Evolutionary conservation across 2,888 invertebrate species (phyloP).

Genomic region (Drosophila paucipuncta): DNA sequence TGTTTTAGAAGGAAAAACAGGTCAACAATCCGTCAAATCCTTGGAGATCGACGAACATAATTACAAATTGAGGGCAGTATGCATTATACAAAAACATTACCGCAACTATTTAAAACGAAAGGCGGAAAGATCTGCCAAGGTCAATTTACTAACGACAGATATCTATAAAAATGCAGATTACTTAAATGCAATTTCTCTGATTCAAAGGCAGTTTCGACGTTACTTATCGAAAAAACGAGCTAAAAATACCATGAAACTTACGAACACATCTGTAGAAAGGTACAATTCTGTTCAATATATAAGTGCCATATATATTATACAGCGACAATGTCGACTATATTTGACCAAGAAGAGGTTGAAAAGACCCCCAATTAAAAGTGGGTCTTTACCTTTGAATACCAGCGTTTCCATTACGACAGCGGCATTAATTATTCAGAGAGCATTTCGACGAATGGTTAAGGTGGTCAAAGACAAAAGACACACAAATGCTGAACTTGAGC

Average conservation of each 20-base stretch:
- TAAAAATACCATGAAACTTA: neutral
- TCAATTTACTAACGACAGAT: neutral
- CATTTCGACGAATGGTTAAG: slow-evolving; percentile 85
- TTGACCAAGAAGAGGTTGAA: slow-evolving; percentile 42
- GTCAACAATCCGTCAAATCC: neutral
- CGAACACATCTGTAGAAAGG: neutral
- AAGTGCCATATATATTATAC: slow-evolving; percentile 75
- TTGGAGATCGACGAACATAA: neutral
- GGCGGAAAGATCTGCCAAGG: neutral
- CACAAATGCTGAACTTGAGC: slow-evolving; percentile 38
- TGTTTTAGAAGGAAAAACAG: neutral
- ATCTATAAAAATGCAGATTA: slow-evolving; percentile 40
- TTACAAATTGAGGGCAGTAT: slow-evolving; percentile 49
- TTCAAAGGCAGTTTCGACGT: slow-evolving; percentile 55
- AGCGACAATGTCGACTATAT: slow-evolving; percentile 70
- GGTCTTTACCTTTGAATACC: slow-evolving; percentile 11
- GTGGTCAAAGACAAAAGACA: slow-evolving; percentile 36
- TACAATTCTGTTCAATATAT: slow-evolving; percentile 59
- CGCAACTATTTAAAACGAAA: slow-evolving; percentile 52
- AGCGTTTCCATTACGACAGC: slow-evolving; percentile 49
- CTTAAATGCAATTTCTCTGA: slow-evolving; percentile 51
- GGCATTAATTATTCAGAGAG: slow-evolving; percentile 87
- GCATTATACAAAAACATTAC: slow-evolving; percentile 54
- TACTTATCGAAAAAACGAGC: slow-evolving; percentile 40
- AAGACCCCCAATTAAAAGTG: neutral